Base-by-base conservation (phyloP, 2,888 invertebrate species). In the Epirrhoe tristata region DNA sequence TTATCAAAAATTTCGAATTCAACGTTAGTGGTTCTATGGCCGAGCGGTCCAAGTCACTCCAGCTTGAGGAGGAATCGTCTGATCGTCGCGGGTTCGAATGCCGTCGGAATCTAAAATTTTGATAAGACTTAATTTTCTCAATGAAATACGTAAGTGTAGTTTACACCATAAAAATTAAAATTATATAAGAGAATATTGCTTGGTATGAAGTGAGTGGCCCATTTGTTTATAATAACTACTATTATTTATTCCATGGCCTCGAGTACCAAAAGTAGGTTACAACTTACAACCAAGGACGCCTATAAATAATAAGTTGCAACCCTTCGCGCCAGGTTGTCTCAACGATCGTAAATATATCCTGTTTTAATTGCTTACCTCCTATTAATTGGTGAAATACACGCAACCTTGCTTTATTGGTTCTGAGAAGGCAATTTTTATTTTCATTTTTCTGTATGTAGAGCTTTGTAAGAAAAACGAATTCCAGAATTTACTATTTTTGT, bases 321-420 rank as follows among this genome's bases (percentile, higher is more conserved):
- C 85, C 84, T 78, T 73, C 81, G 87, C 86, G 86, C 87, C 87
- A 84, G 83, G 84, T 90, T 89, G 90, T 91, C 90, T 90, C 79
- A 84, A 85, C 85, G 82, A 85, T 87, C 88, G 87, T 89, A 89
- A 88, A 92, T 91, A 88, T 90, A 90, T 90, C 85, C 85, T 80
- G 85, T 89, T 89, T 88, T 92, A 91, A 93, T 93, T 92, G 89
- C 82, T 81, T 77, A 74, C 76, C 76, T 80, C 82, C 82, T 89
- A 59, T 84, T 90, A 90, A 92, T 90, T 89, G 86, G 83, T 73
- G 72, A 77, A 78, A 79, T 75, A 80, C 92, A 93, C 91, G 93
- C 89, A 85, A 66, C 43, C 57, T 6, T 53, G 63, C 16, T 62
- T 17, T 52, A 64, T 50, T 57, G 61, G 16, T 63, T 67, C 61